phyloP scores from a whole-genome alignment of 2,113 vertebrate species.

The Cromileptes altivelis region DNA sequence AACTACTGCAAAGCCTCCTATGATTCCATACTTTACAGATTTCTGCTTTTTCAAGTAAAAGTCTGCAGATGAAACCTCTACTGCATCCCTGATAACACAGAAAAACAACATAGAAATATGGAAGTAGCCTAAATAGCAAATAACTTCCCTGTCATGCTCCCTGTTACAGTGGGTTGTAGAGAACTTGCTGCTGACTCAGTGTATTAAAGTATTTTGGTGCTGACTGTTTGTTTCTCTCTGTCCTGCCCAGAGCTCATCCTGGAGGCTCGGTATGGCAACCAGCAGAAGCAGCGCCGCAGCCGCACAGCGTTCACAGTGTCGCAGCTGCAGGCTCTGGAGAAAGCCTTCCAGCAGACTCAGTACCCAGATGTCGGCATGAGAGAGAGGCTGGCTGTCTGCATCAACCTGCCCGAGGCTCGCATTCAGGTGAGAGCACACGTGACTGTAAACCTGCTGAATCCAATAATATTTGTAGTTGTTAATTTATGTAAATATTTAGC shows the following conservation, averaged over 20 bases:
- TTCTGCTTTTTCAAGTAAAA: background rate
- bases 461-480: background rate
- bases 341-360: constrained; percentile 86
- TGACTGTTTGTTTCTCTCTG: background rate
- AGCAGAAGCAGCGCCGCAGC: constrained; percentile 86
- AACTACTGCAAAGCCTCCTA: background rate
- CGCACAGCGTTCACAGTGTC: constrained; percentile 85
- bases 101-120: background rate
- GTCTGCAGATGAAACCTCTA: background rate
- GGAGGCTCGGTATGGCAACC: constrained; percentile 84
- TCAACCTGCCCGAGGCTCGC: constrained; percentile 88
- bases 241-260: constrained; percentile 83
- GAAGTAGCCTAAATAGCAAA: background rate
- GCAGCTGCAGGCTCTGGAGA: constrained; percentile 87
- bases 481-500: background rate
- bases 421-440: constrained; percentile 82
- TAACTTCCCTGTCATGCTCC: background rate
- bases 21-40: background rate
- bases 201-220: too few relatives aligned
- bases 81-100: background rate
- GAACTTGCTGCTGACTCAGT: background rate
- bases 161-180: background rate
- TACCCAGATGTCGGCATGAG: constrained; percentile 88
- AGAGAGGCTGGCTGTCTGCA: constrained; percentile 85
- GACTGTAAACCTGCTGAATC: constrained; percentile 1